phyloP scores from a whole-genome alignment of 2,113 vertebrate species.

The Todiramphus saurophagus region DNA sequence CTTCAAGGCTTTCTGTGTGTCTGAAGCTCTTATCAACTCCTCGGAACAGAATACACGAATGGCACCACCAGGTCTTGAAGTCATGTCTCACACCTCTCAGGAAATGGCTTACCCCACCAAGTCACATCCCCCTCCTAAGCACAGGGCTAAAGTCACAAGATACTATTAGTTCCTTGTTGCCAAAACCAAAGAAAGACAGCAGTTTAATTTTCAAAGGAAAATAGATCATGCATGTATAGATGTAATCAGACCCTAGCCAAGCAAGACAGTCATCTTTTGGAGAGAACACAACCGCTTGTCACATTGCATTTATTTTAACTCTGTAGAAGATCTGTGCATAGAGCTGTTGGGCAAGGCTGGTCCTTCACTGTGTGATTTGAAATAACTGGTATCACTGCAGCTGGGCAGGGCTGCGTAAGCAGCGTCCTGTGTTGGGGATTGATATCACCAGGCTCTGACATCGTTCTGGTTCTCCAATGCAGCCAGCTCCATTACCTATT shows the following conservation, averaged over 20 bases:
- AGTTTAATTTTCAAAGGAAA: neutral
- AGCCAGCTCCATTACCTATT: fast-evolving
- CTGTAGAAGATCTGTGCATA: fast-evolving
- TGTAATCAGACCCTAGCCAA: neutral
- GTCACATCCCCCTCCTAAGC: conserved; percentile 55
- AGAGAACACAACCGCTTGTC: neutral
- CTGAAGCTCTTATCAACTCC: conserved; percentile 66
- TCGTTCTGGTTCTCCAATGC: fast-evolving
- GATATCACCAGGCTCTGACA: neutral
- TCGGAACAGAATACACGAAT: conserved; percentile 40
- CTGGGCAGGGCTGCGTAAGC: neutral
- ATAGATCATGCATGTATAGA: fast-evolving
- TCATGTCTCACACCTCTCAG: conserved; percentile 56
- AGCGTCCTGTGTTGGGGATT: fast-evolving
- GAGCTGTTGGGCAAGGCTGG: neutral
- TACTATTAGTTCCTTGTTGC: neutral
- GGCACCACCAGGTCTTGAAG: conserved; percentile 37
- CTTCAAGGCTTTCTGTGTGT: conserved; percentile 16
- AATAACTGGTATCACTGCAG: neutral
- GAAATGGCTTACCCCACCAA: conserved; percentile 29
- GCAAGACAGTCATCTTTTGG: neutral
- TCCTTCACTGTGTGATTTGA: neutral
- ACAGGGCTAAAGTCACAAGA: conserved; percentile 18
- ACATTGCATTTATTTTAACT: neutral
- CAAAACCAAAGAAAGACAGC: neutral